phyloP scores from a whole-genome alignment of 2,888 invertebrate genomes.

The Mechanitis messenoides region DNA sequence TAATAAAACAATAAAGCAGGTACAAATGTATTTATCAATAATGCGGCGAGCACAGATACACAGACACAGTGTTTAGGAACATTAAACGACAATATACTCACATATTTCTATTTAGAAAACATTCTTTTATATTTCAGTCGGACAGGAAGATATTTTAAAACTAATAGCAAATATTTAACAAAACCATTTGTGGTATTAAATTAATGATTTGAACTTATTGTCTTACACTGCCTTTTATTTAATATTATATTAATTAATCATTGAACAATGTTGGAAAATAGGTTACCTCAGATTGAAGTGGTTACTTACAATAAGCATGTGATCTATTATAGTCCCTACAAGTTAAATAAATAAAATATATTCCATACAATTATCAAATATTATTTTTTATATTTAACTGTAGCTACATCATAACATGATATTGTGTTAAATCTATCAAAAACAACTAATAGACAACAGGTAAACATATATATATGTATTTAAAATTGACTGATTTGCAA shows the following conservation, averaged over 20 bases:
- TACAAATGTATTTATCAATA: constrained; percentile 6
- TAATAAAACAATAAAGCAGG: neutral
- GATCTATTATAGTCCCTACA: neutral
- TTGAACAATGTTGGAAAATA: neutral
- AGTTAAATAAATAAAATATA: neutral
- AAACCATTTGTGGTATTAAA: neutral
- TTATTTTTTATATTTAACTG: neutral
- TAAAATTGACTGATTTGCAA: neutral
- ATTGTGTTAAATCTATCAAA: neutral
- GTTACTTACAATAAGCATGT: too few species aligned
- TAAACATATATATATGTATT: too few species aligned
- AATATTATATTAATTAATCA: neutral
- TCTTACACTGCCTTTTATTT: neutral
- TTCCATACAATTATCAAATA: neutral
- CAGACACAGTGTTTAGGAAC: constrained; percentile 7
- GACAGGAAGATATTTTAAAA: constrained; percentile 41
- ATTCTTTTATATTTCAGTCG: constrained; percentile 49
- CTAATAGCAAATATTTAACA: too few species aligned
- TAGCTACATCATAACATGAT: constrained; percentile 1
- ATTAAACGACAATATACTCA: constrained; percentile 30
- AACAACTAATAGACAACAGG: neutral
- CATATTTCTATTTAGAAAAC: constrained; percentile 36
- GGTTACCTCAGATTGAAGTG: neutral
- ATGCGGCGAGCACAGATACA: neutral
- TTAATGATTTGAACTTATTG: neutral